Evolutionary conservation across 2,113 vertebrate species (phyloP).

Genomic region (Rafetus swinhoei): DNA sequence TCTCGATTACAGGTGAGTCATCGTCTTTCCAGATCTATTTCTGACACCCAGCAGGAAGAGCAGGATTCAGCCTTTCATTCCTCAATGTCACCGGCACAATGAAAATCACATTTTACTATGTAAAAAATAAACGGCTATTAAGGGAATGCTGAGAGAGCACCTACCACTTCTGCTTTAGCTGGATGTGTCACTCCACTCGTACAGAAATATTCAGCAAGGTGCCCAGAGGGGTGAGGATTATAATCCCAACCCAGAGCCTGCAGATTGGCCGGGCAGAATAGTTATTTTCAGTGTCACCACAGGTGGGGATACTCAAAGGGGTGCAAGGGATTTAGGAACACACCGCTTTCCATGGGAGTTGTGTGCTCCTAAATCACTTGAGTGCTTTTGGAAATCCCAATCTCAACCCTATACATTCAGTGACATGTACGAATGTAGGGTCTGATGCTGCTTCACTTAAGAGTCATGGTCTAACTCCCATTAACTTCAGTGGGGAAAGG

Average conservation of each 20-base stretch:
- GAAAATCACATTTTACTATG: background rate
- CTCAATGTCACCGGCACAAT: constrained; percentile 1
- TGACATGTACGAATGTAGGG: fast-evolving
- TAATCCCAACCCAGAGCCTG: background rate
- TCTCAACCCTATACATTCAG: background rate
- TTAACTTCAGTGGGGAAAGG: background rate
- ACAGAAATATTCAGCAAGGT: background rate
- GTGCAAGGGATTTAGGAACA: background rate
- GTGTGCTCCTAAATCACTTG: background rate
- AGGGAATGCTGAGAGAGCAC: background rate
- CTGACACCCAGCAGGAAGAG: constrained; percentile 28
- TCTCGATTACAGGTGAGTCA: constrained; percentile 67
- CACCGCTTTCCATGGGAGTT: background rate
- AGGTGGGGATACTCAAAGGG: background rate
- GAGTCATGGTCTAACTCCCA: background rate
- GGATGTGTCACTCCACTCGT: background rate
- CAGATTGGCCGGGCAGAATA: background rate
- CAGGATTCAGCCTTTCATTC: background rate
- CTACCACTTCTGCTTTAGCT: background rate
- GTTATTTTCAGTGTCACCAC: background rate
- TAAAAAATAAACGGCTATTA: background rate
- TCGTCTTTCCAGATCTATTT: constrained; percentile 57
- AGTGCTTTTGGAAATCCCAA: background rate
- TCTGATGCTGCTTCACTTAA: background rate
- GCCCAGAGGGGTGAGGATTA: background rate